Conservation (phyloP, 2,797 vertebrate species). For the Sphenopsis melanotis region DNA sequence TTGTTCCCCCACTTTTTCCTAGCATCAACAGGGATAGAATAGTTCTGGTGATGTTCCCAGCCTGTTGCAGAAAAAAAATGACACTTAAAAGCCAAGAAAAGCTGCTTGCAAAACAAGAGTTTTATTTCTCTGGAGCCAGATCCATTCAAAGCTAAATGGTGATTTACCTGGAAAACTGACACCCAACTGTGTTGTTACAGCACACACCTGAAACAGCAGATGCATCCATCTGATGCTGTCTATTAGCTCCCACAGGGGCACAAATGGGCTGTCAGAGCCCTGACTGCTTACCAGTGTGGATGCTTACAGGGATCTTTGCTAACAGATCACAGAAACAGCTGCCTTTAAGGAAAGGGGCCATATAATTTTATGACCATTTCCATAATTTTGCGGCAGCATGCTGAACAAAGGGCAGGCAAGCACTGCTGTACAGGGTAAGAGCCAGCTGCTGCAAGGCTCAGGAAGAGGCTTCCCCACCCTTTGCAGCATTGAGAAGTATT, state of each 20-base stretch:
- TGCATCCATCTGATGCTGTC: neutral
- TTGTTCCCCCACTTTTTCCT: neutral
- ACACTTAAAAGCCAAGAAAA: neutral
- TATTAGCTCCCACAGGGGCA: slow-evolving; percentile 19
- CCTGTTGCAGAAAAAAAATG: neutral
- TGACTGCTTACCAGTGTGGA: neutral
- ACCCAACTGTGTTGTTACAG: neutral
- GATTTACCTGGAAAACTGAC: slow-evolving; percentile 34
- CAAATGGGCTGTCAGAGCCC: slow-evolving; percentile 1
- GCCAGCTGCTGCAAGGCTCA: slow-evolving; percentile 36
- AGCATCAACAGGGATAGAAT: neutral
- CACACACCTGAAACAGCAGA: slow-evolving; percentile 10
- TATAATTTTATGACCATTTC: slow-evolving; percentile 76
- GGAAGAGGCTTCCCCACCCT: slow-evolving; percentile 37
- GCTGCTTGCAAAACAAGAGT: neutral
- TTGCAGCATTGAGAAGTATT: neutral
- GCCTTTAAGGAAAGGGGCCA: slow-evolving; percentile 56
- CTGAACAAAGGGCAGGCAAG: slow-evolving; percentile 73
- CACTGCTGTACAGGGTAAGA: slow-evolving; percentile 33
- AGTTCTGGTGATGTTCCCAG: neutral
- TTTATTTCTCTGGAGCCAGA: slow-evolving; percentile 2
- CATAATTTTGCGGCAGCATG: slow-evolving; percentile 67
- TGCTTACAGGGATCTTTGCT: neutral
- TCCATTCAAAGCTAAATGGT: neutral
- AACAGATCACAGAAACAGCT: slow-evolving; percentile 41